A percentile compares a stretch with the other conserved stretches of the same genome.
Evolutionary conservation across 2,113 vertebrate species (phyloP).

Genomic region (Nothocercus julius): DNA sequence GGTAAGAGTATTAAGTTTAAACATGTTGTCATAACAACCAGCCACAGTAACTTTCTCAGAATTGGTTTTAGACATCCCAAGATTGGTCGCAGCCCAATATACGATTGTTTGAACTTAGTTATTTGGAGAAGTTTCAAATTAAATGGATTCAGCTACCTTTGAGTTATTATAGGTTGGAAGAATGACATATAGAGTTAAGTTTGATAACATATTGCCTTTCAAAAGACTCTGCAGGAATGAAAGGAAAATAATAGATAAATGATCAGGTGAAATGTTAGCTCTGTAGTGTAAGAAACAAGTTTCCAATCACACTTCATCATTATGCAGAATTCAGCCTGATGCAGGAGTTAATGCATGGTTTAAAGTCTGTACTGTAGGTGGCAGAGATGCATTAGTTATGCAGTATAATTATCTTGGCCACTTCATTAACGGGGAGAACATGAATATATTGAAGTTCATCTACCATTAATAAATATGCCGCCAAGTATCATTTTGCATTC

Average conservation of each 20-base stretch:
- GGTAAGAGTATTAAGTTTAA: background rate
- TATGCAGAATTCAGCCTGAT: background rate
- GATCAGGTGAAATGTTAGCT: background rate
- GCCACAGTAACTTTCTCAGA: background rate
- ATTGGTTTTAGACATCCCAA: background rate
- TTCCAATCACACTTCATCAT: background rate
- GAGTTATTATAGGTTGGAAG: background rate
- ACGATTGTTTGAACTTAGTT: background rate
- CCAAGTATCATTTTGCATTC: background rate
- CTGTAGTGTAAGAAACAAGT: fast-evolving
- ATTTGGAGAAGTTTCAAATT: background rate
- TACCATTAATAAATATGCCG: fast-evolving
- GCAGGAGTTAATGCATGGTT: background rate
- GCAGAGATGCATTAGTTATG: constrained; percentile 46
- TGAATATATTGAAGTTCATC: background rate
- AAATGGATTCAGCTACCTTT: background rate
- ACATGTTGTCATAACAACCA: background rate
- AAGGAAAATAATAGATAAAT: background rate
- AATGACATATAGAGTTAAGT: background rate
- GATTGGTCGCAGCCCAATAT: background rate
- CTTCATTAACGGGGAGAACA: background rate
- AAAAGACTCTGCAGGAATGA: background rate
- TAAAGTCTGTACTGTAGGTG: constrained; percentile 38
- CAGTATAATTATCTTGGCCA: background rate
- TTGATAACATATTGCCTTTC: background rate